phyloP scores from a whole-genome alignment of 2,113 vertebrate genomes.

The Brachyhypopomus occidentalis region DNA sequence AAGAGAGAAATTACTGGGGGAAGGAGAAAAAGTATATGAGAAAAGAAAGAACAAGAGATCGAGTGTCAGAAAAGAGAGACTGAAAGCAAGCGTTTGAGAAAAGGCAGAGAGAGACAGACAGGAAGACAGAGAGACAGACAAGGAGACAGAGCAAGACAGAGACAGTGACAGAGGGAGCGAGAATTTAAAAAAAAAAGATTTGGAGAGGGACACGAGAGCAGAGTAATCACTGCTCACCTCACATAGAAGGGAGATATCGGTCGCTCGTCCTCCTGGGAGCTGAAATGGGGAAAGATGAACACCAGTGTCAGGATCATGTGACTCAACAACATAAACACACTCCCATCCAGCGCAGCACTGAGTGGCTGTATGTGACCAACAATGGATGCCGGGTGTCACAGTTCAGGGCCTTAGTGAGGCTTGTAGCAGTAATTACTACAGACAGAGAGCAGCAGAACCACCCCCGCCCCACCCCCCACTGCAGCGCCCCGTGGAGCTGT shows the following conservation, averaged over 20 bases:
- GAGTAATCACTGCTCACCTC: conserved; percentile 74
- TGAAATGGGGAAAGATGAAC: conserved; percentile 63
- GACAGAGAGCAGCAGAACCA: conserved; percentile 4
- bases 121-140: neutral
- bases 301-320: conserved; percentile 13
- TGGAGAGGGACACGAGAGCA: neutral
- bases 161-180: neutral
- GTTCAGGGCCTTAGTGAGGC: conserved; percentile 64
- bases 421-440: conserved; percentile 67
- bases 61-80: neutral
- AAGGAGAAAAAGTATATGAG: too few relatives aligned
- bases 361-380: conserved; percentile 69
- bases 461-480: neutral
- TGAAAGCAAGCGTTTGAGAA: neutral
- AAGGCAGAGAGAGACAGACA: neutral
- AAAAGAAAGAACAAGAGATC: neutral
- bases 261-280: conserved; percentile 86
- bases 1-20: neutral
- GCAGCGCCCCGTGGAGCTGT: conserved; percentile 40
- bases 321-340: neutral
- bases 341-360: neutral
- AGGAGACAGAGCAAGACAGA: neutral
- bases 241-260: conserved; percentile 91
- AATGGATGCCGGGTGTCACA: conserved; percentile 60
- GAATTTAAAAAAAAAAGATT: neutral